Conservation (phyloP, 2,113 vertebrate genomes). For the Elaphurus davidianus region DNA sequence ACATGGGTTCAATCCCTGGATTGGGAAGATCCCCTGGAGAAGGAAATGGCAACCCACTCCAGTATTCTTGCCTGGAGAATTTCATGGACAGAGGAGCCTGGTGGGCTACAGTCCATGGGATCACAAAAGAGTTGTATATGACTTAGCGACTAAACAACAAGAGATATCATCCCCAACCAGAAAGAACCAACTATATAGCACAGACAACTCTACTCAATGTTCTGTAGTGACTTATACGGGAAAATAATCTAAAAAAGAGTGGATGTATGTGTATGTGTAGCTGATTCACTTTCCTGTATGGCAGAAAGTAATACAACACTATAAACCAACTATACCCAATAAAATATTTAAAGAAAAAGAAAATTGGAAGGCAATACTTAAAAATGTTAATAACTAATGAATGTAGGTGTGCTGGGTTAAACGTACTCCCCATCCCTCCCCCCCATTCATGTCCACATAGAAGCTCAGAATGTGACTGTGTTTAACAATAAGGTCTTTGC, state of each 20-base stretch:
- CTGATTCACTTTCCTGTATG: background rate
- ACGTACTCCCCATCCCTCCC: background rate
- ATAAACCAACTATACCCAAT: background rate
- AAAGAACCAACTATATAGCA: background rate
- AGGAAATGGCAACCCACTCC: background rate
- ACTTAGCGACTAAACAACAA: background rate
- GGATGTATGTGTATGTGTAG: background rate
- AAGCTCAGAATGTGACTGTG: background rate
- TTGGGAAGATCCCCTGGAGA: background rate
- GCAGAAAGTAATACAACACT: background rate
- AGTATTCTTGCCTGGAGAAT: background rate
- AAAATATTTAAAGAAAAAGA: background rate
- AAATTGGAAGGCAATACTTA: background rate
- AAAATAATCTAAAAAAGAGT: background rate
- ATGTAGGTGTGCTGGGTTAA: background rate
- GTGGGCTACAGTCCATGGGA: background rate
- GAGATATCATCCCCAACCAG: background rate
- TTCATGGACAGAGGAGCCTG: background rate
- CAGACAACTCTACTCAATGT: background rate
- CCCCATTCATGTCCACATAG: too few relatives aligned
- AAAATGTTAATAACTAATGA: background rate
- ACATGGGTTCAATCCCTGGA: background rate
- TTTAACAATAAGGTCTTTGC: background rate
- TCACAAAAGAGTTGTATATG: background rate
- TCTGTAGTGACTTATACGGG: background rate